phyloP scores from a whole-genome alignment of 2,888 invertebrate genomes.

The Sesia bembeciformis region DNA sequence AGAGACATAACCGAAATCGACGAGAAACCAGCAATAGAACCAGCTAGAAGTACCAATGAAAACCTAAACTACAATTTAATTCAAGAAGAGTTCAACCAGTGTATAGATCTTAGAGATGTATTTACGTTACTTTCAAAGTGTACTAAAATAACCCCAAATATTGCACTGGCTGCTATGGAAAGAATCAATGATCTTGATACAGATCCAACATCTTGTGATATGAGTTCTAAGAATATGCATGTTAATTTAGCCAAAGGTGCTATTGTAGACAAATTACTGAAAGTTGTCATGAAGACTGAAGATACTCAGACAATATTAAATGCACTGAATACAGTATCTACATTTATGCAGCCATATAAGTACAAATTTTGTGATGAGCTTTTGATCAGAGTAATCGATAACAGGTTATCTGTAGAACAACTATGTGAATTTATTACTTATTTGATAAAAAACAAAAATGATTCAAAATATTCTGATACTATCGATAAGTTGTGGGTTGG shows the following conservation, averaged over 20 bases:
- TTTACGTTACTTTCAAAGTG: slow-evolving; percentile 63
- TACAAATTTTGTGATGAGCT: slow-evolving; percentile 77
- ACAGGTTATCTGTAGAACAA: slow-evolving; percentile 72
- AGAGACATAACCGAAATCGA: slow-evolving; percentile 48
- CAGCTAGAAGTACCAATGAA: slow-evolving; percentile 25
- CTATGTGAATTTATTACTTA: slow-evolving; percentile 74
- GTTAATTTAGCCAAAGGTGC: slow-evolving; percentile 57
- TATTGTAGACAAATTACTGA: slow-evolving; percentile 57
- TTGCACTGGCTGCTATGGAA: slow-evolving; percentile 65
- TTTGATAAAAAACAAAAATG: slow-evolving; percentile 60
- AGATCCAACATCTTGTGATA: slow-evolving; percentile 23
- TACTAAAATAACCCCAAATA: slow-evolving; percentile 64
- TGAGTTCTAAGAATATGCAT: slow-evolving; percentile 27
- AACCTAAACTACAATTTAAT: slow-evolving; percentile 50
- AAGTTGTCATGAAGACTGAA: slow-evolving; percentile 58
- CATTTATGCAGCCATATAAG: slow-evolving; percentile 54
- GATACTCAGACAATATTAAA: slow-evolving; percentile 62
- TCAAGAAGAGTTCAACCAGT: slow-evolving; percentile 60
- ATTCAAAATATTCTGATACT: slow-evolving; percentile 60
- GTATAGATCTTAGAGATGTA: slow-evolving; percentile 53
- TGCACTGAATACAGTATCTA: slow-evolving; percentile 47
- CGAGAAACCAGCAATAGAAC: slow-evolving; percentile 20
- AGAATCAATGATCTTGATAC: slow-evolving; percentile 59
- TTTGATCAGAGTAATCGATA: slow-evolving; percentile 75
- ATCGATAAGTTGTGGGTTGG: slow-evolving; percentile 81